Conservation (phyloP, 2,113 vertebrate species). For the Edolisoma coerulescens region DNA sequence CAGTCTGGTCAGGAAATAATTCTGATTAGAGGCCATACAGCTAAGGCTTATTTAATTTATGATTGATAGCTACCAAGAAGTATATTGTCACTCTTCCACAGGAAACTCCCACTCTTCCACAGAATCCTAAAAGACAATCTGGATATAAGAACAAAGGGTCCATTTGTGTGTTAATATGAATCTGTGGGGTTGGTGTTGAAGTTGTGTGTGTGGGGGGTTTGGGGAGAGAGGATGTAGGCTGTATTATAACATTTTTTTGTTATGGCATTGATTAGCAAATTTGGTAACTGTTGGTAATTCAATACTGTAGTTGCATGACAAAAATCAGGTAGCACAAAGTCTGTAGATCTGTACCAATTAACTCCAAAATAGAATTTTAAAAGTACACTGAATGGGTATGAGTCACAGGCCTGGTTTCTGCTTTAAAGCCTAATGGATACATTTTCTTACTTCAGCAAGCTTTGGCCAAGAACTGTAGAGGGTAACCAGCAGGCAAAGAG, state of each 20-base stretch:
- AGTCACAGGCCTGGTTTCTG: background rate
- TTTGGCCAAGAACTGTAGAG: background rate
- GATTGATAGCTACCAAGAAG: background rate
- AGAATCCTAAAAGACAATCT: background rate
- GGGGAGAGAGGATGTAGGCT: background rate
- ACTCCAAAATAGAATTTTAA: background rate
- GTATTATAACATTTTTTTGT: background rate
- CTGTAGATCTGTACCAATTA: background rate
- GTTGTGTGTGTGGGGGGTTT: background rate
- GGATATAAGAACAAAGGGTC: background rate
- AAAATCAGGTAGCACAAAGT: background rate
- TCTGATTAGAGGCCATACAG: background rate
- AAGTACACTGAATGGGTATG: background rate
- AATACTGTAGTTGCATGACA: background rate
- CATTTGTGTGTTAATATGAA: background rate
- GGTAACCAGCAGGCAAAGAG: background rate
- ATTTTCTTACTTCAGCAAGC: background rate
- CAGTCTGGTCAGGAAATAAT: background rate
- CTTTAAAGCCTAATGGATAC: background rate
- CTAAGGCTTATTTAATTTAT: background rate
- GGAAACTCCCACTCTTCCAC: background rate
- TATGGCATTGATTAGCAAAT: background rate
- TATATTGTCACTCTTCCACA: background rate
- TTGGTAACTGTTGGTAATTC: background rate
- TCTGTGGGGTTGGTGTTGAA: background rate